These are phyloP conservation scores for Lumbricus terrestris DNA, from an alignment of 2,888 invertebrate species.

Conservation along the genomic window DNA sequence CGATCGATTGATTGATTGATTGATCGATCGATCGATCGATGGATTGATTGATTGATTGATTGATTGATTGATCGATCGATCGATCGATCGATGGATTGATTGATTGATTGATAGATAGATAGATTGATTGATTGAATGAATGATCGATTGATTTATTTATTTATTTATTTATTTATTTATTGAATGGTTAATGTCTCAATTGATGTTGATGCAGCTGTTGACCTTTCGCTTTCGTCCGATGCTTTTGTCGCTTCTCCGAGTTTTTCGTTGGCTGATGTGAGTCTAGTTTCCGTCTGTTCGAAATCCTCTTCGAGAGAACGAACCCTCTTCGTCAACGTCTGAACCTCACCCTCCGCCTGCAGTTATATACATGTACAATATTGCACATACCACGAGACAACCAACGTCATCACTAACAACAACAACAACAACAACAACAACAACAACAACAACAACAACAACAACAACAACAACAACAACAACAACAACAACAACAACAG, in stretches of 20 bases:
- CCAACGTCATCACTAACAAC: background rate
- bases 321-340: conserved; percentile 96
- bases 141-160: background rate
- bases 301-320: conserved; percentile 98
- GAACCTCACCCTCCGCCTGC: conserved; percentile 95
- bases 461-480: background rate
- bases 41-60: too few species aligned
- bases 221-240: conserved; percentile 99
- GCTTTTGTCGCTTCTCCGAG: conserved; percentile 98
- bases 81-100: too few species aligned
- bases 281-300: conserved; percentile 97
- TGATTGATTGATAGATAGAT: too few species aligned
- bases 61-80: too few species aligned
- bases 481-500: too few species aligned
- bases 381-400: background rate
- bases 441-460: too few species aligned
- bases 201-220: too few species aligned
- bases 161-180: background rate
- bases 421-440: background rate
- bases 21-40: too few species aligned
- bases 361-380: too few species aligned
- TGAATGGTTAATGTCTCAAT: background rate
- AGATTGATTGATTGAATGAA: background rate
- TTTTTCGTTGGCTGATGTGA: conserved; percentile 95
- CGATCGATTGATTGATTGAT: background rate